Evolutionary conservation across 2,888 invertebrate species (phyloP), one percentile per base, ranked within the genome.

Genomic region (Stratiomys singularior): DNA sequence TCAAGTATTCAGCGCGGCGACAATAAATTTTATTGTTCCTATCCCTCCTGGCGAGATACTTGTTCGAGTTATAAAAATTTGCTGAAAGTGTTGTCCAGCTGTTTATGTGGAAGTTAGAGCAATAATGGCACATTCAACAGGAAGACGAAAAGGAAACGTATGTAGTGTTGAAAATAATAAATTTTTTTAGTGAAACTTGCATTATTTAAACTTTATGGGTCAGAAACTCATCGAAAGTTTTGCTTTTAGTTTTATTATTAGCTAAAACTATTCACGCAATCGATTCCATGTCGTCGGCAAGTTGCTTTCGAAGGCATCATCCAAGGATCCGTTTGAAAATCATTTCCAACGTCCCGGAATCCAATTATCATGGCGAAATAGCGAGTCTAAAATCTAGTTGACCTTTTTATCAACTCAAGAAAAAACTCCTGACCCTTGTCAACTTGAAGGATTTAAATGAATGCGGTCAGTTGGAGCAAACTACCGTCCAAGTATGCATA

Each of bases 1-100:
- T 74, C 74, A 58, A 74, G 74, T 60, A 58, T 37, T 30, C 69
- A 1, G n/a, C 23, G 11, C 60, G 60, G 69, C 23, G 37, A 58
- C 30, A 44, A 58, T 74, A 74, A 74, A 60, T 74, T 74, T 74
- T 74, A 74, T 58, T 74, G 74, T 74, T 60, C 60, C 28, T 15
- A 74, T 37, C 58, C 74, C 58, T 52, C 23, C 47, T 30, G n/a
- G 13, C 27, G 66, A n/a, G n/a, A n/a, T n/a, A n/a, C n/a, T n/a
- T n/a, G n/a, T n/a, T n/a, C n/a, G n/a, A n/a, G n/a, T n/a, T n/a
- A n/a, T n/a, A n/a, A n/a, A n/a, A n/a, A n/a, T n/a, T n/a, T n/a
- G n/a, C n/a, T n/a, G n/a, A 66, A 9, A 66, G 27, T 18, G 23
- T 7, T 60, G 21, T 25, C 25, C 5, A 25, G 21, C 60, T n/a